These are phyloP conservation scores for Eulemur macaco DNA, from an alignment of 2,113 vertebrate genomes.

Conservation along the genomic window DNA sequence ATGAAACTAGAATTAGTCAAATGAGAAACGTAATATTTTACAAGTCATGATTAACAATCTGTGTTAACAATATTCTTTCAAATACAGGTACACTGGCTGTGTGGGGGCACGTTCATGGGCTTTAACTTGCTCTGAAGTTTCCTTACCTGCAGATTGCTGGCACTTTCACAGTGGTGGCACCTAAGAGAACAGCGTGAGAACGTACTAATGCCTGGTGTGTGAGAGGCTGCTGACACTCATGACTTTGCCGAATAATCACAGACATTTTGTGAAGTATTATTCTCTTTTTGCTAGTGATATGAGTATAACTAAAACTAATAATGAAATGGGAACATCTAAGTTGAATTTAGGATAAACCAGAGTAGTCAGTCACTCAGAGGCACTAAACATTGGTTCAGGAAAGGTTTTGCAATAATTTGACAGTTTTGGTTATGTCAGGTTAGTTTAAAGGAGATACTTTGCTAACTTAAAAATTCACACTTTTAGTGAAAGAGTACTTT, in stretches of 20 bases:
- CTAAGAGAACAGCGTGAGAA: rapidly evolving
- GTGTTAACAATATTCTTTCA: neutral
- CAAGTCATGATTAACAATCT: neutral
- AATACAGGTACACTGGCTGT: rapidly evolving
- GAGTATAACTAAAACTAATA: neutral
- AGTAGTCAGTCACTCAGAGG: neutral
- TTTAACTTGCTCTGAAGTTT: neutral
- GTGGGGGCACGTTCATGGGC: too few species aligned
- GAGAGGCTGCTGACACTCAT: neutral
- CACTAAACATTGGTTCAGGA: neutral
- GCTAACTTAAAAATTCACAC: neutral
- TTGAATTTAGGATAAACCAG: neutral
- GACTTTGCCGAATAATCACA: neutral
- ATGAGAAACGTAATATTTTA: neutral
- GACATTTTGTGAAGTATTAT: neutral
- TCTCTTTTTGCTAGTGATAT: neutral
- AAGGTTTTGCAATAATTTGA: slow-evolving; percentile 6
- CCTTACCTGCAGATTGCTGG: rapidly evolving
- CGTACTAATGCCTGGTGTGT: too few species aligned
- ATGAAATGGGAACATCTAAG: neutral
- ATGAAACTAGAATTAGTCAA: neutral
- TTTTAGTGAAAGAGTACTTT: neutral
- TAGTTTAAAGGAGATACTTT: neutral
- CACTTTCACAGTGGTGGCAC: rapidly evolving
- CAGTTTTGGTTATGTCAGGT: neutral